Evolutionary conservation across 2,888 invertebrate genomes (phyloP), one percentile per base, ranked within the genome.

Genomic region (Lordiphosa andalusiaca): DNA sequence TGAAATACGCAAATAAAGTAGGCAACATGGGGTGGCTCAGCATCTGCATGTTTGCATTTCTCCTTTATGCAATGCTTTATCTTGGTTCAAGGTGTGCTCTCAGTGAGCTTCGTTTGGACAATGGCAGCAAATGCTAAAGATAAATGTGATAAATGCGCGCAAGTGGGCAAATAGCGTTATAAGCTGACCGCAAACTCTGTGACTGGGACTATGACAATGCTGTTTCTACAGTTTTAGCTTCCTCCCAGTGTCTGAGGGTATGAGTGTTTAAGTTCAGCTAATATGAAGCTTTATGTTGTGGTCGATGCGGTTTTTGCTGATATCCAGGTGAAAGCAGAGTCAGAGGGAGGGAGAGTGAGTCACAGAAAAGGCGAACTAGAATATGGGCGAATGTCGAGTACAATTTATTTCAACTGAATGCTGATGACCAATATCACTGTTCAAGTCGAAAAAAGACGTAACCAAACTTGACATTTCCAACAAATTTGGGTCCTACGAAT

Each of bases 81-180:
- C 76, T 83, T 53, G 57, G 52, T 67, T 58, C 48, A 58, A 76
- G 76, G 67, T 80, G 75, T 19, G 38, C 10, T 12, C 44, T 36
- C 19, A 41, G 33, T 12, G 25, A 10, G 40, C 42, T 49, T 21
- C 6, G 19, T 9, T 57, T 71, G 59, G 66, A 62, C 64, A 73
- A 58, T 30, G 30, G 30, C 30, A 30, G 30, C 30, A 30, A 30
- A 30, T 49, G 41, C 73, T 52, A 57, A 53, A 83, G 76, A 77
- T 84, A 83, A 80, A 77, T 83, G 84, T 77, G 84, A 77, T 77
- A 77, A 76, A 77, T 81, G 67, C 48, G 84, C 64, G 61, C 65
- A 63, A 70, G 61, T 68, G 81, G 66, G 67, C 77, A 76, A 81
- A 76, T 64, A 80, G 71, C 66, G 81, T 56, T 80, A 73, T 83